Evolutionary conservation across 2,888 invertebrate genomes (phyloP), one percentile per base, ranked within the genome.

Genomic region (Thecocarcelia acutangulata): DNA sequence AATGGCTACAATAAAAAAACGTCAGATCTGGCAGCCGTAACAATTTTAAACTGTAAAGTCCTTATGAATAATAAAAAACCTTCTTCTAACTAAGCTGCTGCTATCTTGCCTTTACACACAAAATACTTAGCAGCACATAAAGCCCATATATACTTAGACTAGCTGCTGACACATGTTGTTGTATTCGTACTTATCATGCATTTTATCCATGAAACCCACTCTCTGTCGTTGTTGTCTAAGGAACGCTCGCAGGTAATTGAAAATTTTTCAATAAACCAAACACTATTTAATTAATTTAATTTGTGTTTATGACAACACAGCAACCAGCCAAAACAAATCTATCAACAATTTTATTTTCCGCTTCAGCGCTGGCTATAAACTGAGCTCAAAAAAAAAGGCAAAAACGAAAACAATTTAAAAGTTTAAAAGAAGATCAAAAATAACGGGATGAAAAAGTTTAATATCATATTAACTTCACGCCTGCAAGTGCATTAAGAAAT

Each of bases 281-380:
- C 50, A 61, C 44, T 69, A 9, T 73, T 77, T 74, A 73, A 81
- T 77, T 81, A 81, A 64, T 46, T 73, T 64, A 81, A 81, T 74
- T 81, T 73, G 63, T 77, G 28, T 63, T 76, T 17, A 17, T 24
- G 61, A 19, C 52, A 77, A 50, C 44, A n/a, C 48, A 50, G n/a
- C 50, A 61, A 44, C 21, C 19, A 28, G 12, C 42, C 28, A 44
- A 24, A 13, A 33, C 44, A 54, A 70, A 69, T 63, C 48, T 28
- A 59, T 50, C 42, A 17, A 11, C 40, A 42, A 13, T 4, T 52
- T 64, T 15, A 3, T 2, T 1, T 15, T 12, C 24, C 37, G 6
- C 15, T 19, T 50, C 12, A 33, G 13, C 13, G 15, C 13, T 24
- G n/a, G 3, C 33, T 8, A 33, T 33, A 21, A 42, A 37, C 52